phyloP scores from a whole-genome alignment of 1,140 invertebrate genomes.

The Ceratina japonica region DNA sequence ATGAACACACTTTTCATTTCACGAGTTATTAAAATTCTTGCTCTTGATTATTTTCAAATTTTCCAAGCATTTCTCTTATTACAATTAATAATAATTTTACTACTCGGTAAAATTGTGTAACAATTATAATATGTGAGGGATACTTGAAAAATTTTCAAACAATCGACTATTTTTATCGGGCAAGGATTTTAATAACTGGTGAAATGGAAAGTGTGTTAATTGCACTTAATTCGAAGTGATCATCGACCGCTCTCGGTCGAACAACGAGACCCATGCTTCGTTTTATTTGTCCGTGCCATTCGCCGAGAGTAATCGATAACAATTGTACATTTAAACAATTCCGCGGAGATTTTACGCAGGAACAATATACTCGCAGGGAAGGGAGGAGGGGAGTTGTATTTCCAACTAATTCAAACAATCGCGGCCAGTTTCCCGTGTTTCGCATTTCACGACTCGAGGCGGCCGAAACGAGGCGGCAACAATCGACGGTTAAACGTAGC shows the following conservation, averaged over 20 bases:
- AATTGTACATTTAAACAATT: neutral
- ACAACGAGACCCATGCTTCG: neutral
- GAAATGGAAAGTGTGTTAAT: no score
- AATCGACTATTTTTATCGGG: no score
- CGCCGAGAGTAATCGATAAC: neutral
- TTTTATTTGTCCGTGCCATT: neutral
- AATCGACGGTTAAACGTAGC: neutral
- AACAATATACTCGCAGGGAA: neutral
- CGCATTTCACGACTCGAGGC: neutral
- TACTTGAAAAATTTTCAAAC: no score
- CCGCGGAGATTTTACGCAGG: neutral
- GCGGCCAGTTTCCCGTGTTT: neutral
- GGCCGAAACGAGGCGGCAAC: neutral
- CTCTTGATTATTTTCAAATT: no score
- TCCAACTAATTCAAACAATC: slow-evolving; percentile 7
- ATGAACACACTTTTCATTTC: no score
- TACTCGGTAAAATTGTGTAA: no score
- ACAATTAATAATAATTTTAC: no score
- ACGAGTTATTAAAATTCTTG: no score
- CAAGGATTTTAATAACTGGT: no score
- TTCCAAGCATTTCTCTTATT: no score
- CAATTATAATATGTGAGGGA: no score
- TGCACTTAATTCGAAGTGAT: neutral
- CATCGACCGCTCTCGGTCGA: neutral
- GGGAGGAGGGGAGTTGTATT: neutral